These are phyloP conservation scores for Sebastes aleutianus DNA, from an alignment of 2,797 vertebrate species.

Conservation along the genomic window DNA sequence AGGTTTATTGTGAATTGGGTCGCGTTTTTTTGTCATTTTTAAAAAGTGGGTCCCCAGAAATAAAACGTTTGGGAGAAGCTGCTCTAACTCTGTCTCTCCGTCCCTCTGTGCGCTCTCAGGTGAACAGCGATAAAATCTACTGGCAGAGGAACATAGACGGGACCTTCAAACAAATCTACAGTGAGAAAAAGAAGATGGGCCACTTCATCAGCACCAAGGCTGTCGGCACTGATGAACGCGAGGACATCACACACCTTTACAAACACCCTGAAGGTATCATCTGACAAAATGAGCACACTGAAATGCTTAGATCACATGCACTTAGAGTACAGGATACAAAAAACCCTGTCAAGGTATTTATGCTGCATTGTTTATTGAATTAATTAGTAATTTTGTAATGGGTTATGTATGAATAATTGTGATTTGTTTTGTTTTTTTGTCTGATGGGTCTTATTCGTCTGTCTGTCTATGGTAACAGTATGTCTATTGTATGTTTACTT, in stretches of 20 bases:
- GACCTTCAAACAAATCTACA: slow-evolving; percentile 85
- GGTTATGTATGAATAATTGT: too few relatives aligned
- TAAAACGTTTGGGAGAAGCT: neutral
- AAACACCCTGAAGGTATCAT: slow-evolving; percentile 88
- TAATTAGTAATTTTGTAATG: too few relatives aligned
- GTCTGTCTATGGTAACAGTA: too few relatives aligned
- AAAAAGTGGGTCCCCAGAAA: neutral
- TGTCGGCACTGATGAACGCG: slow-evolving; percentile 81
- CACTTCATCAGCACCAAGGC: slow-evolving; percentile 89
- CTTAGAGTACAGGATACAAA: neutral
- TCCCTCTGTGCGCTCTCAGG: slow-evolving; percentile 69
- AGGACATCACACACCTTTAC: slow-evolving; percentile 87
- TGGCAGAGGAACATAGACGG: slow-evolving; percentile 87
- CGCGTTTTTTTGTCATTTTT: too few relatives aligned
- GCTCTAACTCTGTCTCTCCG: neutral
- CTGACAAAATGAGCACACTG: neutral
- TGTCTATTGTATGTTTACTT: too few relatives aligned
- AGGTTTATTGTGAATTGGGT: too few relatives aligned
- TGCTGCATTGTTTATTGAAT: neutral
- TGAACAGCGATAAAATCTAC: slow-evolving; percentile 95
- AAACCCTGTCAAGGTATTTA: neutral
- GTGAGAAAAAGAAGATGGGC: slow-evolving; percentile 87
- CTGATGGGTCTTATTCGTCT: too few relatives aligned
- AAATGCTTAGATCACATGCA: neutral
- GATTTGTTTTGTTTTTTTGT: too few relatives aligned